Evolutionary conservation across 2,797 vertebrate species (phyloP).

Genomic region (Propithecus perrieri): DNA sequence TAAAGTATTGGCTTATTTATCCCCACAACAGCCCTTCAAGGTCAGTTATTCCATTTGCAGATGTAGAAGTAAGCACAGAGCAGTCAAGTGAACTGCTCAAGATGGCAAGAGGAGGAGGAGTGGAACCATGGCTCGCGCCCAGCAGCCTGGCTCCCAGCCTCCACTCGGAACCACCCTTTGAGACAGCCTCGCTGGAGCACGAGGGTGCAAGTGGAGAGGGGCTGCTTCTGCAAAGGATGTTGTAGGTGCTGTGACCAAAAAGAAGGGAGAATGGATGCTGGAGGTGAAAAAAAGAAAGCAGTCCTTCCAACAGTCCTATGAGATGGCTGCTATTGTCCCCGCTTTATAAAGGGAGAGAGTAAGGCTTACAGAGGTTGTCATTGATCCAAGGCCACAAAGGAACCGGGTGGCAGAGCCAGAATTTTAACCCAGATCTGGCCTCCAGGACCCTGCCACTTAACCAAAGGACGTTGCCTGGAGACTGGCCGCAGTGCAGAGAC

Average conservation of each 20-base stretch:
- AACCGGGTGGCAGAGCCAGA: neutral
- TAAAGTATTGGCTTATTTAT: neutral
- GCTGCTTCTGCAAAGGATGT: neutral
- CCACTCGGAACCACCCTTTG: accelerated
- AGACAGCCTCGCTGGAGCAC: neutral
- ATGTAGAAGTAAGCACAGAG: neutral
- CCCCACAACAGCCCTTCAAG: neutral
- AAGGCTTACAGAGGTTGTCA: neutral
- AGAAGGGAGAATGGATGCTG: neutral
- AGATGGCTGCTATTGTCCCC: neutral
- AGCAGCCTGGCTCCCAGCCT: neutral
- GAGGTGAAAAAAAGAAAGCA: neutral
- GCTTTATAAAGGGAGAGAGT: neutral
- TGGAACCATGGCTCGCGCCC: neutral
- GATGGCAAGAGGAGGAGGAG: neutral
- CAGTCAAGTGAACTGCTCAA: neutral
- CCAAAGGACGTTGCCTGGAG: neutral
- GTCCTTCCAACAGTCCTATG: neutral
- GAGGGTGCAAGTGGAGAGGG: neutral
- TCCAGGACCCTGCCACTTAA: neutral
- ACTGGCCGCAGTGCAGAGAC: neutral
- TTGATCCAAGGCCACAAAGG: neutral
- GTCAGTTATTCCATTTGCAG: neutral
- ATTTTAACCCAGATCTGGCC: neutral
- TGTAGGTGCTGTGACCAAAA: neutral